Evolutionary conservation across 2,888 invertebrate genomes (phyloP).

Genomic region (Microdon myrmicae): DNA sequence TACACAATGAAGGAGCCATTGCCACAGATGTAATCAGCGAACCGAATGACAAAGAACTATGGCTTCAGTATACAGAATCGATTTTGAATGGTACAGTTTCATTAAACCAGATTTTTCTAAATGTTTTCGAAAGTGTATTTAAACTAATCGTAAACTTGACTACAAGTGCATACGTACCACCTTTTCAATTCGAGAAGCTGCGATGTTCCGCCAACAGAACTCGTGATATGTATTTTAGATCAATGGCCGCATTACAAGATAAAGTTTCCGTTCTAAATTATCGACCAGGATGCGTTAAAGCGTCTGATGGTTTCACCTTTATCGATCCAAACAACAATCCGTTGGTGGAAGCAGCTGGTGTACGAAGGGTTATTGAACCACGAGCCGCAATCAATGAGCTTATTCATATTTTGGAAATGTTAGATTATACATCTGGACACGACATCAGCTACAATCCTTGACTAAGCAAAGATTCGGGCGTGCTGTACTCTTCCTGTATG

Average conservation of each 20-base stretch:
- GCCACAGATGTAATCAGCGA: slow-evolving; percentile 59
- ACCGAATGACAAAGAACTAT: slow-evolving; percentile 56
- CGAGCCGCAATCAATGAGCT: slow-evolving; percentile 58
- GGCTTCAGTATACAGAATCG: slow-evolving; percentile 58
- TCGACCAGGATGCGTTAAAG: slow-evolving; percentile 58
- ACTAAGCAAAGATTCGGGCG: too few relatives aligned
- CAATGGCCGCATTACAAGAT: slow-evolving; percentile 59
- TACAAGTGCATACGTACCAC: slow-evolving; percentile 58
- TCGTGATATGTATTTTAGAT: slow-evolving; percentile 64
- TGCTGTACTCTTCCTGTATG: too few relatives aligned
- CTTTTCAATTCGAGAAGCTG: slow-evolving; percentile 57
- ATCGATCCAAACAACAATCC: slow-evolving; percentile 59
- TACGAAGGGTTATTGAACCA: too few relatives aligned
- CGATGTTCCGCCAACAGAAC: slow-evolving; percentile 61
- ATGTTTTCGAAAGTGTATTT: slow-evolving; percentile 32
- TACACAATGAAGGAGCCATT: slow-evolving; percentile 61
- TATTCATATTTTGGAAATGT: slow-evolving; percentile 61
- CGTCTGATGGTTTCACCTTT: slow-evolving; percentile 54
- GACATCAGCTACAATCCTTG: slow-evolving; percentile 62
- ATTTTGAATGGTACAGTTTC: slow-evolving; percentile 59
- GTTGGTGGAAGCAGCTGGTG: slow-evolving; percentile 27
- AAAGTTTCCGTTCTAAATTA: slow-evolving; percentile 60
- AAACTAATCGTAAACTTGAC: slow-evolving; percentile 61
- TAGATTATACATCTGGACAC: slow-evolving; percentile 62
- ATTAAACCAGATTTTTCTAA: slow-evolving; percentile 60